A percentile compares a stretch with the other conserved stretches of the same genome.
phyloP scores from a whole-genome alignment of 2,888 invertebrate species.

The Cephus pulcher region DNA sequence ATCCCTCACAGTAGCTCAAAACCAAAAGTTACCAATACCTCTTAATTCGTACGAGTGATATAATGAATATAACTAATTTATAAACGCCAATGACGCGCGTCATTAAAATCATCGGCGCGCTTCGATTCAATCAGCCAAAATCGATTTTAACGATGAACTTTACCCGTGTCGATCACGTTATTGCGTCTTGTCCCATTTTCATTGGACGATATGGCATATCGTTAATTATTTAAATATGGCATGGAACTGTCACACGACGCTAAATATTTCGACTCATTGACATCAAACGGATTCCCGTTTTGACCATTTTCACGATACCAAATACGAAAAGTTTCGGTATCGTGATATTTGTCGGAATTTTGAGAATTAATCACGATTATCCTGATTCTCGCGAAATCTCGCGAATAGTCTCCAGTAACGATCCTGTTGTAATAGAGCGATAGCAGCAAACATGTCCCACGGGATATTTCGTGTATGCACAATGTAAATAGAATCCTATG shows the following conservation, averaged over 20 bases:
- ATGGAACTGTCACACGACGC: neutral
- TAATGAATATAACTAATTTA: neutral
- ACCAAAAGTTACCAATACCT: neutral
- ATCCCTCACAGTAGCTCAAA: neutral
- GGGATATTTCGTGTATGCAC: constrained; percentile 49
- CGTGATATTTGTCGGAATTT: neutral
- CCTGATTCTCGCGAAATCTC: neutral
- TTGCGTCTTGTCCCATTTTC: neutral
- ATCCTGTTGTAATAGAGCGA: constrained; percentile 31
- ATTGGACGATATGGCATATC: neutral
- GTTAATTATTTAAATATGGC: neutral
- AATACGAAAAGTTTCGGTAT: neutral
- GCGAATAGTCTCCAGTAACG: constrained; percentile 10
- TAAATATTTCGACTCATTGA: neutral
- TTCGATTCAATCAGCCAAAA: neutral
- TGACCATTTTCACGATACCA: neutral
- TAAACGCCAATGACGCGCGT: neutral
- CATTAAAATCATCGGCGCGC: neutral
- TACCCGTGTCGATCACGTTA: neutral
- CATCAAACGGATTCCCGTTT: neutral
- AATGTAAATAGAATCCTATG: constrained; percentile 53
- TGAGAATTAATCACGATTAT: neutral
- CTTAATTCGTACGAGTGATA: neutral
- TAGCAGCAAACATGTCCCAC: constrained; percentile 35
- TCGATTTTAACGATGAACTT: neutral